Evolutionary conservation across 2,113 vertebrate species (phyloP), one percentile per base, ranked within the genome.

Genomic region (Platysteira castanea): DNA sequence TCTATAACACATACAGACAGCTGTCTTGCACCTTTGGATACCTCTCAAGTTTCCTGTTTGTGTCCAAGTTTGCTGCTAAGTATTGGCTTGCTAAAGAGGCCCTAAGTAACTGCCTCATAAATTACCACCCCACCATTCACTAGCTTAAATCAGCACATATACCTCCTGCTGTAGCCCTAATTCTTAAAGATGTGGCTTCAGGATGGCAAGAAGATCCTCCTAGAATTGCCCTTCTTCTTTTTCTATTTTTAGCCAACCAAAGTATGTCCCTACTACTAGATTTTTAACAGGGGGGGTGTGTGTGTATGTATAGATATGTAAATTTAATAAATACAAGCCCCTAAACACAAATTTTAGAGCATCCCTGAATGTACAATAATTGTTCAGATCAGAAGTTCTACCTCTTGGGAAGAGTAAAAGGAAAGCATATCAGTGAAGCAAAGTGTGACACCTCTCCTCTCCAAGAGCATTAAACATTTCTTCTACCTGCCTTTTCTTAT

Each of bases 361-460:
- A 35, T 44, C 35, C 11, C 42, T 42, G 39, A 30, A 70, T 0
- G 0, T 5, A 0, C 10, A 83, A 52, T 8, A 57, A 23, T 13
- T 42, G n/a, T 26, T 35, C 33, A 37, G 61, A 41, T 39, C 28
- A 73, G 39, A 81, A 67, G 10, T 39, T 75, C 17, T 41, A 35
- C 13, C 67, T n/a, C 26, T 70, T n/a, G 16, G 23, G 26, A 84
- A 82, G 5, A 54, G 13, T 41, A 63, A 42, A 84, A 87, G 19
- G 12, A 69, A 87, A 90, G 26, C 37, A 14, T 2, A 10, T 50
- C 49, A 80, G 18, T 6, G 30, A 61, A 76, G 59, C 42, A 68
- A 68, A 71, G 37, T 11, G 11, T 46, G 37, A 65, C 37, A 42
- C 5, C 21, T 67, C 23, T 81, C 44, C 49, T 50, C 35, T 93